phyloP scores from a whole-genome alignment of 2,113 vertebrate genomes.

The Marmota monax region DNA sequence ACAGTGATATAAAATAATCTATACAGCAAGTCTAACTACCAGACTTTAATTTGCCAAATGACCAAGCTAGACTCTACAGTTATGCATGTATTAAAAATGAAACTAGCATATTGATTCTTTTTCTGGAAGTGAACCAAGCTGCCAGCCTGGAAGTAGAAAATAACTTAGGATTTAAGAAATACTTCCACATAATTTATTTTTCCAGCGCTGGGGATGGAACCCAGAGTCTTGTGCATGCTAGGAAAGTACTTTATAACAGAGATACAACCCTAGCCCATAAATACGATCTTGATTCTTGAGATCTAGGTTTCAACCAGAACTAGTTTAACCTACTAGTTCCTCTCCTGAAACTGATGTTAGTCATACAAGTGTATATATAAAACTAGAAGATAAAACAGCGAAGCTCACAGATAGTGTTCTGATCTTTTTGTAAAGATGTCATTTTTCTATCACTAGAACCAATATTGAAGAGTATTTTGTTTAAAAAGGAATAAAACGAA shows the following conservation, averaged over 20 bases:
- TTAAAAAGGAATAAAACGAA: slow-evolving; percentile 36
- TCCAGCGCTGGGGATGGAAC: not conserved
- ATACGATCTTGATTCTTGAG: not conserved
- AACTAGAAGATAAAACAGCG: not conserved
- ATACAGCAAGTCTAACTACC: not conserved
- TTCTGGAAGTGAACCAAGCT: not conserved
- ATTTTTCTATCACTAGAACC: not conserved
- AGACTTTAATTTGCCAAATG: not conserved
- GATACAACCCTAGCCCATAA: not conserved
- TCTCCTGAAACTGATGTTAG: not conserved
- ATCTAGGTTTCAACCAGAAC: slow-evolving; percentile 12
- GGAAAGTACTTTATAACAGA: not conserved
- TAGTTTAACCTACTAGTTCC: not conserved
- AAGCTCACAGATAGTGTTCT: not conserved
- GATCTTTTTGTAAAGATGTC: not conserved
- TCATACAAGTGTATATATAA: not conserved
- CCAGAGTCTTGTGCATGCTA: not conserved
- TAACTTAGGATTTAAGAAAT: not conserved
- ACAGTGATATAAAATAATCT: not conserved
- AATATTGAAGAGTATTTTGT: not conserved
- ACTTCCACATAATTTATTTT: not conserved
- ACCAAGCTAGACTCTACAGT: not conserved
- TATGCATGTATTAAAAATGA: not conserved
- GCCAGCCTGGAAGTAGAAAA: not conserved
- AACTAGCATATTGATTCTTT: not conserved